Evolutionary conservation across 1,140 invertebrate species (phyloP).

Genomic region (Hylyphantes graminicola): DNA sequence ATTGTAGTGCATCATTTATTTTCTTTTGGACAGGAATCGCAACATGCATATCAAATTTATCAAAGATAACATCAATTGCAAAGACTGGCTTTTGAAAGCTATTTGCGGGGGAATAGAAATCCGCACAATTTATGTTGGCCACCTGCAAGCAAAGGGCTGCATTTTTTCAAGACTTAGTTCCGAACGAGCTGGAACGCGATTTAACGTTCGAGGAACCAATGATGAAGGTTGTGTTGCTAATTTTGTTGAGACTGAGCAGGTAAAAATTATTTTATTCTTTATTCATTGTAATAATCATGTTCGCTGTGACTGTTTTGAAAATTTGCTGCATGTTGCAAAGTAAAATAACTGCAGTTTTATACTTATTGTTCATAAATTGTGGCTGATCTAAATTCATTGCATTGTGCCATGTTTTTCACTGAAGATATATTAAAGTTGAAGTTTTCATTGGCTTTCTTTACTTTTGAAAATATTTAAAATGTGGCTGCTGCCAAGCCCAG

Average conservation of each 20-base stretch:
- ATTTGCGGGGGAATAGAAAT: slow-evolving; percentile 98
- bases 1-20: too few species aligned
- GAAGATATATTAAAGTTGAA: too few species aligned
- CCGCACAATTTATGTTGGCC: slow-evolving; percentile 93
- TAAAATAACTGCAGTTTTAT: background rate
- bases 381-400: background rate
- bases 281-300: background rate
- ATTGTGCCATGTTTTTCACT: too few species aligned
- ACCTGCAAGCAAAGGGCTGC: slow-evolving; percentile 90
- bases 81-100: slow-evolving; percentile 88
- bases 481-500: too few species aligned
- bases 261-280: slow-evolving; percentile 60
- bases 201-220: slow-evolving; percentile 98
- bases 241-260: slow-evolving; percentile 99
- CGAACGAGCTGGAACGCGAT: slow-evolving; percentile 94
- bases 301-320: background rate
- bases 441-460: too few species aligned
- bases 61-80: slow-evolving; percentile 87
- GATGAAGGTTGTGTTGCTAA: slow-evolving; percentile 99
- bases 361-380: too few species aligned
- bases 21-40: slow-evolving; percentile 78
- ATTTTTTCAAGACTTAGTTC: slow-evolving; percentile 95
- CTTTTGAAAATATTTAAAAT: too few species aligned
- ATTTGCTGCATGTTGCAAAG: background rate
- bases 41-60: slow-evolving; percentile 92